Percentiles rank a stretch among this genome's conserved stretches.
These are phyloP conservation scores for Chirona hameri DNA, from an alignment of 2,888 invertebrate genomes.

Conservation along the genomic window DNA sequence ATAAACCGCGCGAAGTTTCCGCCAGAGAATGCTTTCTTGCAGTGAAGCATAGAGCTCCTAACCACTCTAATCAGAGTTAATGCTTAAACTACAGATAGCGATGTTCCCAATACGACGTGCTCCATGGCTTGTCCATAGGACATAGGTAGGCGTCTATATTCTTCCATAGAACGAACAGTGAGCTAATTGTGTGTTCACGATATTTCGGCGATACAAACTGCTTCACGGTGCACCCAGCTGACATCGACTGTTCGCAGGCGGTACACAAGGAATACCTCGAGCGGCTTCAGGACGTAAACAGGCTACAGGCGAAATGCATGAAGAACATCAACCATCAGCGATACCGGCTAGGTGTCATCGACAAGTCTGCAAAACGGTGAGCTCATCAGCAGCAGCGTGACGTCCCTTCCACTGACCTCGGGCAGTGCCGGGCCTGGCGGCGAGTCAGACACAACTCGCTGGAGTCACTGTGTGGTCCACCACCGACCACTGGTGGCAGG, in stretches of 20 bases:
- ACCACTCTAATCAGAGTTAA: too few species aligned
- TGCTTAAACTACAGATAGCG: too few species aligned
- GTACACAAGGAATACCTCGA: conserved; percentile 38
- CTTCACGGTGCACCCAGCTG: not conserved
- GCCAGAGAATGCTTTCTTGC: too few species aligned
- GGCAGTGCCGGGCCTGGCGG: too few species aligned
- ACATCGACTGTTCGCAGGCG: conserved; percentile 31
- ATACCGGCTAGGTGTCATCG: conserved; percentile 66
- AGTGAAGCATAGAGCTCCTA: too few species aligned
- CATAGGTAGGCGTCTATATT: not conserved
- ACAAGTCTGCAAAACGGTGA: conserved; percentile 36
- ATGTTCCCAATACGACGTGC: too few species aligned
- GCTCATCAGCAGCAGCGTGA: too few species aligned
- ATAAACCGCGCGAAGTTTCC: too few species aligned
- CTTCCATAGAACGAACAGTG: not conserved
- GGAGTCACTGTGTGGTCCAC: too few species aligned
- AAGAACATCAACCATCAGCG: conserved; percentile 87
- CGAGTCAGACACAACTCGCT: too few species aligned
- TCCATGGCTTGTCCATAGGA: not conserved
- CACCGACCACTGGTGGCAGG: too few species aligned
- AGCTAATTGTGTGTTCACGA: not conserved
- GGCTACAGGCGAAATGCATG: conserved; percentile 78
- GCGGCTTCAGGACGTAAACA: conserved; percentile 75
- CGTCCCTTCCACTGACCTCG: too few species aligned
- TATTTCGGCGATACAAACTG: not conserved